Conservation (phyloP, 2,113 vertebrate genomes). For the Aptenodytes forsteri region DNA sequence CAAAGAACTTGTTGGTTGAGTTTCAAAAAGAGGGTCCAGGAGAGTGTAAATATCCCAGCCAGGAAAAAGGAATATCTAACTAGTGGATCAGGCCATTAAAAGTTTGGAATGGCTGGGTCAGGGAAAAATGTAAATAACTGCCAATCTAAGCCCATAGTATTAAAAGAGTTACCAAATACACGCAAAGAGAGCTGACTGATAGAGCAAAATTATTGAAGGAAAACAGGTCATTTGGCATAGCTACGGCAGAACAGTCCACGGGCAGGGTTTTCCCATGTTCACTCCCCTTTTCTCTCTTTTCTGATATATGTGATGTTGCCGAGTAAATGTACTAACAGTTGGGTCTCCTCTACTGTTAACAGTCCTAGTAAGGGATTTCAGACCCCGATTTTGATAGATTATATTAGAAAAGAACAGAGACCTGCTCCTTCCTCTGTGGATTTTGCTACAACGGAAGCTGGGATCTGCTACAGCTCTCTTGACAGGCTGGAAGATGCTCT, state of each 20-base stretch:
- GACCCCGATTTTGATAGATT: rapidly evolving
- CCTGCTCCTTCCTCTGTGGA: not conserved
- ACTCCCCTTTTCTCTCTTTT: not conserved
- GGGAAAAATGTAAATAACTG: not conserved
- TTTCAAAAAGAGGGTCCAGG: not conserved
- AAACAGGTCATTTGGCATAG: not conserved
- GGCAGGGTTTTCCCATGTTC: not conserved
- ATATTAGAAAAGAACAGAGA: not conserved
- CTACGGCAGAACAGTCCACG: not conserved
- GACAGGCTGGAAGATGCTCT: not conserved
- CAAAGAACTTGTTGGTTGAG: not conserved
- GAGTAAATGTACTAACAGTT: not conserved
- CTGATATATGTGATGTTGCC: not conserved
- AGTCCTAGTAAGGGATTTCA: not conserved
- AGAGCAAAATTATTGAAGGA: not conserved
- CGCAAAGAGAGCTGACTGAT: rapidly evolving
- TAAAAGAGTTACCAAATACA: not conserved
- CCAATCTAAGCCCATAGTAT: not conserved
- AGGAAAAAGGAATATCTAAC: not conserved
- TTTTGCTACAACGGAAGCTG: not conserved
- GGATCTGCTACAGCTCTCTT: not conserved
- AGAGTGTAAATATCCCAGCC: not conserved
- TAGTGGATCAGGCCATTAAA: not conserved
- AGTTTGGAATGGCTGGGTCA: not conserved
- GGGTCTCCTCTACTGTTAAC: not conserved